phyloP scores from a whole-genome alignment of 2,113 vertebrate species.

The Antechinus flavipes region DNA sequence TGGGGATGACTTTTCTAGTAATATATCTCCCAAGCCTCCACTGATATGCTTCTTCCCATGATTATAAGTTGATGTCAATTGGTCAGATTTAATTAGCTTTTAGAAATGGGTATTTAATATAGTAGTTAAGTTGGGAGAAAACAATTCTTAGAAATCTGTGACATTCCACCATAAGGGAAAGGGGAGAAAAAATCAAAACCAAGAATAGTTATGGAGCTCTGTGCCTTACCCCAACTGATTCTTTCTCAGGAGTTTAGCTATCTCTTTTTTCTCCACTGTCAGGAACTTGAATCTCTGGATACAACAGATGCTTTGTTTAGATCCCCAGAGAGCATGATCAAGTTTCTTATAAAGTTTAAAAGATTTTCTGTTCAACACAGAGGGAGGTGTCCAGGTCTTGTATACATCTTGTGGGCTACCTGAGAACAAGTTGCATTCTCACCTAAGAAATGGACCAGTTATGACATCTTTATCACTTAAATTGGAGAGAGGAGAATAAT shows the following conservation, averaged over 20 bases:
- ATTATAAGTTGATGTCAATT: background rate
- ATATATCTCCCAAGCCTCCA: background rate
- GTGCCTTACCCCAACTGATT: background rate
- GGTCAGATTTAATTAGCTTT: background rate
- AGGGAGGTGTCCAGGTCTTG: background rate
- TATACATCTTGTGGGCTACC: background rate
- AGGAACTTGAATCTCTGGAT: background rate
- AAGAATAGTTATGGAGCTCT: background rate
- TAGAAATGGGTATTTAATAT: background rate
- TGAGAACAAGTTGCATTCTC: background rate
- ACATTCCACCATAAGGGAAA: background rate
- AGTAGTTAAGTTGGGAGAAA: background rate
- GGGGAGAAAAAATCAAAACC: background rate
- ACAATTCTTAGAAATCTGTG: background rate
- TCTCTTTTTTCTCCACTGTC: background rate
- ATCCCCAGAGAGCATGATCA: background rate
- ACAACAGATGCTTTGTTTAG: background rate
- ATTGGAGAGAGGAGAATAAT: background rate
- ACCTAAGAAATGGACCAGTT: background rate
- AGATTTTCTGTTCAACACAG: background rate
- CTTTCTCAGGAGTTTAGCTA: background rate
- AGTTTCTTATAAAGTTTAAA: background rate
- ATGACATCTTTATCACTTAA: background rate
- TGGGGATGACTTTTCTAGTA: background rate
- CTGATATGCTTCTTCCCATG: background rate